Percentiles rank a stretch among this genome's conserved stretches.
Conservation (phyloP, 2,113 vertebrate species). For the Rhinoptilus africanus region DNA sequence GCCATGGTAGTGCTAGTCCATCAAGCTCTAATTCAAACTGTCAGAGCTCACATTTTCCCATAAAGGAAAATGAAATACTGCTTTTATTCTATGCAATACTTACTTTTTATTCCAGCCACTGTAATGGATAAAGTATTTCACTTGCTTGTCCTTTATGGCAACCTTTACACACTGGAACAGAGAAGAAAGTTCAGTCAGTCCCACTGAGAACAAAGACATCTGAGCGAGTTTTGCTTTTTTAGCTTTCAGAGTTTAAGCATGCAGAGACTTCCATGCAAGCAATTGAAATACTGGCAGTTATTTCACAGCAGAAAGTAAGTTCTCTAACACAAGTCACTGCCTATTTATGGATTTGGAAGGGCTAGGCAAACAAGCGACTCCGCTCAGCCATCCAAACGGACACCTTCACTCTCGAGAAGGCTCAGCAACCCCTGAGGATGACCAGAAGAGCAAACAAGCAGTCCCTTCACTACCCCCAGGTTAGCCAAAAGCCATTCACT, state of each 20-base stretch:
- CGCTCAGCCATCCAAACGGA: background rate
- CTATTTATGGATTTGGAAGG: background rate
- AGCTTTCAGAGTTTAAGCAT: background rate
- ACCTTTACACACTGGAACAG: conserved; percentile 94
- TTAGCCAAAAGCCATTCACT: background rate
- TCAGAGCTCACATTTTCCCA: background rate
- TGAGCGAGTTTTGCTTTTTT: background rate
- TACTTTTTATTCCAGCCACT: conserved; percentile 99
- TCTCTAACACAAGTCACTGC: background rate
- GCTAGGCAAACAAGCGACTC: background rate
- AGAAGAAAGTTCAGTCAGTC: conserved; percentile 12
- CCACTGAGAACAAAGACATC: background rate
- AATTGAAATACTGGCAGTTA: background rate
- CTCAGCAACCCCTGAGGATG: background rate
- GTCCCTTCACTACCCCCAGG: background rate
- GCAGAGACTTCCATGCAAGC: background rate
- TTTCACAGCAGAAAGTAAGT: background rate
- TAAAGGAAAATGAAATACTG: background rate
- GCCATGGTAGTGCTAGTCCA: background rate
- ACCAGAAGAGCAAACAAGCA: background rate
- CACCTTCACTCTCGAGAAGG: background rate
- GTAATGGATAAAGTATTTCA: conserved; percentile 99
- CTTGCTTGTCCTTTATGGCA: conserved; percentile 99
- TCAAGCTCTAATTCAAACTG: background rate
- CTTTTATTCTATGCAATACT: conserved; percentile 68